Conservation (phyloP, 2,888 invertebrate genomes). For the Epinotia brunnichana region DNA sequence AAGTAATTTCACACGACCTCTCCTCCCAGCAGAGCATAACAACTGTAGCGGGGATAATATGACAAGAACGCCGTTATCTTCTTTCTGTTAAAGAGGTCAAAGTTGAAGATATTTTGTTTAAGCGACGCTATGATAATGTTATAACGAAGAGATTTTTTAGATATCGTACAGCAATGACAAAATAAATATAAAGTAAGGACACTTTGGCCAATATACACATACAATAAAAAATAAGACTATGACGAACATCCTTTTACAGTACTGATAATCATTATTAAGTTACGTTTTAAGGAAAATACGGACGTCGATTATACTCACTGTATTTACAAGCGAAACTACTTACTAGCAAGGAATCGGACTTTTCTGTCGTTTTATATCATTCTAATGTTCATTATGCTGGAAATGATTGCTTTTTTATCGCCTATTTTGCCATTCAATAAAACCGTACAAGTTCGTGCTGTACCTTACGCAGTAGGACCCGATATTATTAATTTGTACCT, state of each 20-base stretch:
- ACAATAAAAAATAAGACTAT: not conserved
- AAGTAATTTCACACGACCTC: slow-evolving; percentile 13
- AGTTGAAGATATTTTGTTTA: slow-evolving; percentile 53
- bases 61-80: slow-evolving; percentile 50
- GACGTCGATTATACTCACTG: not conserved
- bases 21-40: slow-evolving; percentile 9
- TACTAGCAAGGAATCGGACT: not conserved
- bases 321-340: not conserved
- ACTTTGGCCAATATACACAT: not conserved
- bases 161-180: not conserved
- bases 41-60: slow-evolving; percentile 23
- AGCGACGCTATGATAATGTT: slow-evolving; percentile 48
- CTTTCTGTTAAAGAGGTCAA: slow-evolving; percentile 52
- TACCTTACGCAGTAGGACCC: not conserved
- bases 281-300: not conserved
- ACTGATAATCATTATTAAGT: not conserved
- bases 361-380: not conserved
- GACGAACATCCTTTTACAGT: not conserved
- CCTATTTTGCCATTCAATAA: slow-evolving; percentile 1
- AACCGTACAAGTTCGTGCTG: not conserved
- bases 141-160: slow-evolving; percentile 15
- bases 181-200: not conserved
- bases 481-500: not conserved
- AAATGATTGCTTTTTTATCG: slow-evolving; percentile 12
- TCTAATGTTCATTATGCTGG: slow-evolving; percentile 13